These are phyloP conservation scores for Pantherophis guttatus DNA, from an alignment of 2,113 vertebrate species.

Conservation along the genomic window DNA sequence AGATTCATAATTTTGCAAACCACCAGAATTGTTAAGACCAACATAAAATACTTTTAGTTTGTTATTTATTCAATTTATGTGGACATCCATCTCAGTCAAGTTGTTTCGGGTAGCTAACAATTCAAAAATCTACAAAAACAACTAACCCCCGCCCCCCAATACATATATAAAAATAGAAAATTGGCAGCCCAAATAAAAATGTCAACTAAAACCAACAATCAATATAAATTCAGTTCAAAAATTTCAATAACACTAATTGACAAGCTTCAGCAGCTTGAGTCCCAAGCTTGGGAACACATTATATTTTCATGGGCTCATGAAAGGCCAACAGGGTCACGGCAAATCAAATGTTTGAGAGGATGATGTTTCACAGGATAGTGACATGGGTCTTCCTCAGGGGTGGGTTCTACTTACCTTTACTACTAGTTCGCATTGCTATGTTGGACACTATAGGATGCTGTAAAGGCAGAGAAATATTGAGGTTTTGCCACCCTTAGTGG, in stretches of 20 bases:
- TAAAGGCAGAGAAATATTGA: too few relatives aligned
- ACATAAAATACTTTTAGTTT: conserved; percentile 15
- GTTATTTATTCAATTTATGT: not conserved
- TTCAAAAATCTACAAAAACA: too few relatives aligned
- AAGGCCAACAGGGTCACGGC: not conserved
- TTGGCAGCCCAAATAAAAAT: not conserved
- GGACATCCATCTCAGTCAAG: not conserved
- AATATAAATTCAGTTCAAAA: not conserved
- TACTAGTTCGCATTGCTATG: too few relatives aligned
- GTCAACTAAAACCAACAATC: not conserved
- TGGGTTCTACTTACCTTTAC: too few relatives aligned
- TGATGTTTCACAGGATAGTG: not conserved
- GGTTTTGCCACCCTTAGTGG: too few relatives aligned
- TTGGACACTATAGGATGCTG: too few relatives aligned
- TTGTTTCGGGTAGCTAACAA: not conserved
- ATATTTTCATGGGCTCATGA: not conserved
- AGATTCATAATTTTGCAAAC: conserved; percentile 4
- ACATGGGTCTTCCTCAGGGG: too few relatives aligned
- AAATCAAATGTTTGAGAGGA: not conserved
- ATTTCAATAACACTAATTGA: not conserved
- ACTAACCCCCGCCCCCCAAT: too few relatives aligned
- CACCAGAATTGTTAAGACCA: not conserved
- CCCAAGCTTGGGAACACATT: not conserved
- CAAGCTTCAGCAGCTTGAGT: not conserved
- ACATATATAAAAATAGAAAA: not conserved